Conservation (phyloP, 2,113 vertebrate genomes). For the Spizaetus ornatus region DNA sequence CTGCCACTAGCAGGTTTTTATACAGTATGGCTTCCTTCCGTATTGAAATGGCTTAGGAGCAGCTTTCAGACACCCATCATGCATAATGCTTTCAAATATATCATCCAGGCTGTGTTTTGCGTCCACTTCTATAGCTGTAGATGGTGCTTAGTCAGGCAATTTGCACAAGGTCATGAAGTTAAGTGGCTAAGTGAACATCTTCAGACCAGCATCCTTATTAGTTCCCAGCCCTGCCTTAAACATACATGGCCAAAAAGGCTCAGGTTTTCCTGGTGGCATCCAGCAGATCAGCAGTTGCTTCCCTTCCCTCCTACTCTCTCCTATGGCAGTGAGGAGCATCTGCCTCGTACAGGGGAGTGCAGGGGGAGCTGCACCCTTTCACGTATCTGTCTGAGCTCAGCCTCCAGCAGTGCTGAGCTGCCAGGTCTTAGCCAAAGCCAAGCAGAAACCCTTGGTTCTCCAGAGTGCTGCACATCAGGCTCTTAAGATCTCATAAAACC, state of each 20-base stretch:
- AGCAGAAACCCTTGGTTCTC: background rate
- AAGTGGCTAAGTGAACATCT: background rate
- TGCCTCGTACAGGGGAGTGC: background rate
- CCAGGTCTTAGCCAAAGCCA: background rate
- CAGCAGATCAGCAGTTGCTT: background rate
- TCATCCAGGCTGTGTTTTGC: background rate
- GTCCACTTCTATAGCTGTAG: background rate
- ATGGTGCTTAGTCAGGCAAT: background rate
- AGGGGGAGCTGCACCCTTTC: background rate
- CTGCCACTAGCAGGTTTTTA: background rate
- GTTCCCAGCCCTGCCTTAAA: background rate
- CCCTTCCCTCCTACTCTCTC: background rate
- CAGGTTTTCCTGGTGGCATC: background rate
- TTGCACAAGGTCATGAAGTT: background rate
- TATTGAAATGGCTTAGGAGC: background rate
- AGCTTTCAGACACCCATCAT: background rate
- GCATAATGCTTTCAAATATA: background rate
- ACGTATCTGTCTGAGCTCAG: background rate
- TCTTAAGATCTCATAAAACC: background rate
- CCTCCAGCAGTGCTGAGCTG: background rate
- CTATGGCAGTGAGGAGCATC: too few species aligned
- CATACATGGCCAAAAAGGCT: background rate
- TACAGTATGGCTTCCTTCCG: background rate
- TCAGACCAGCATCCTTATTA: background rate
- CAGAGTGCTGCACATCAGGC: background rate